A percentile compares a stretch with the other conserved stretches of the same genome.
These are phyloP conservation scores for Bufo gargarizans DNA, from an alignment of 2,113 vertebrate species.

Conservation along the genomic window DNA sequence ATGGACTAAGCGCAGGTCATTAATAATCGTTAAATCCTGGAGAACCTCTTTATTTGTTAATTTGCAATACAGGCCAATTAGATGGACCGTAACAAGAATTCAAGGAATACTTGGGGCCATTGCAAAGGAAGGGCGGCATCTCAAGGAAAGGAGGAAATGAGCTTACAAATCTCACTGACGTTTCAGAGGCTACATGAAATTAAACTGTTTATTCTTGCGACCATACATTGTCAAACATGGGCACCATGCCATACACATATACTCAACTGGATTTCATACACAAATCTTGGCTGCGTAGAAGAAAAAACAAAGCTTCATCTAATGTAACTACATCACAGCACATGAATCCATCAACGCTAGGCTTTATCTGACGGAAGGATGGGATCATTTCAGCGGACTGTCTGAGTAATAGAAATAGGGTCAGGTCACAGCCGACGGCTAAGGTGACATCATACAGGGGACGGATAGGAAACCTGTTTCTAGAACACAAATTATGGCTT, in stretches of 20 bases:
- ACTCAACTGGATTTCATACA: background rate
- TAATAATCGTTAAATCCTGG: too few relatives aligned
- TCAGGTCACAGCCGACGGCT: constrained; percentile 7
- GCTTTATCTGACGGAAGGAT: background rate
- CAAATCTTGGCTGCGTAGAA: background rate
- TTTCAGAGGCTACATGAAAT: background rate
- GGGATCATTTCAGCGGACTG: background rate
- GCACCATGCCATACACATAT: background rate
- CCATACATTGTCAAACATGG: background rate
- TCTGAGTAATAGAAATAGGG: background rate
- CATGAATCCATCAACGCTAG: background rate
- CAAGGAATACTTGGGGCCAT: background rate
- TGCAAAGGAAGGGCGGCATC: background rate
- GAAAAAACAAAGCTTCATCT: background rate
- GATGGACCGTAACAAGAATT: background rate
- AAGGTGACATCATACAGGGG: constrained; percentile 1
- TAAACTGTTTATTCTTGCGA: background rate
- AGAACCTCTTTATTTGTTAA: too few relatives aligned
- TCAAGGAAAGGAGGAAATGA: background rate
- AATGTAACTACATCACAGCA: too few relatives aligned
- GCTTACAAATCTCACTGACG: background rate
- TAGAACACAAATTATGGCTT: background rate
- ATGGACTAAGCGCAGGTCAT: too few relatives aligned
- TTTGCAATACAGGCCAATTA: background rate
- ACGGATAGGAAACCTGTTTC: background rate